Base-by-base conservation (phyloP, 2,888 invertebrate genomes). In the Toxonevra muliebris region DNA sequence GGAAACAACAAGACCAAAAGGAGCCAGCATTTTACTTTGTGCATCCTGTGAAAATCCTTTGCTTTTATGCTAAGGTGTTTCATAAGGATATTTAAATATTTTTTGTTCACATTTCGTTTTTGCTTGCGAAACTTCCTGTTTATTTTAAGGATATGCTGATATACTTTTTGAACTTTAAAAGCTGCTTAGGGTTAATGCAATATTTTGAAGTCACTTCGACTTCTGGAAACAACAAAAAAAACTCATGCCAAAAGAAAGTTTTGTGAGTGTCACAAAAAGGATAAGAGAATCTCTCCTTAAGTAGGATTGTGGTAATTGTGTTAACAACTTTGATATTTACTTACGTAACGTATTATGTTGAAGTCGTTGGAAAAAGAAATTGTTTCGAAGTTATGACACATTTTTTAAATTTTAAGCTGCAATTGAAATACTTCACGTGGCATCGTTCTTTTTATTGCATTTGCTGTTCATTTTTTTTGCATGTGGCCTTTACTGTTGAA, bases 111-210 rank as follows among this genome's bases (percentile, higher is more conserved):
- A 4, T 7, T 30, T 30, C 30, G 45, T 57, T 40, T 57, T 43
- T 9, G 41, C 30, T 10, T 63, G 45, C 12, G 43, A n/a, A 50
- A 41, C 52, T 48, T 12, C 48, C 30, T 57, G 58, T 50, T 58
- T 64, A 64, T 10, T 52, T 17, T 11, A 19, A 52, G 52, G 15
- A 19, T 19, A 19, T 52, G 19, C 19, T 15, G 17, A 17, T 52
- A 65, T 60, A 60, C 45, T 40, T 64, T 57, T 52, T 59, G 59
- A 66, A 70, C 66, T 70, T 66, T 58, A 66, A 70, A 70, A 70
- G 63, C 70, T 59, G 70, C 68, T 70, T 70, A 68, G 65, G 66
- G 65, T 65, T 43, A 43, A 68, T 48, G 58, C 57, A 55, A 42
- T 48, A 57, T 53, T 67, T 64, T 64, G 50, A 52, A 59, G 60